Evolutionary conservation across 2,888 invertebrate species (phyloP).

Genomic region (Dione vanillae): DNA sequence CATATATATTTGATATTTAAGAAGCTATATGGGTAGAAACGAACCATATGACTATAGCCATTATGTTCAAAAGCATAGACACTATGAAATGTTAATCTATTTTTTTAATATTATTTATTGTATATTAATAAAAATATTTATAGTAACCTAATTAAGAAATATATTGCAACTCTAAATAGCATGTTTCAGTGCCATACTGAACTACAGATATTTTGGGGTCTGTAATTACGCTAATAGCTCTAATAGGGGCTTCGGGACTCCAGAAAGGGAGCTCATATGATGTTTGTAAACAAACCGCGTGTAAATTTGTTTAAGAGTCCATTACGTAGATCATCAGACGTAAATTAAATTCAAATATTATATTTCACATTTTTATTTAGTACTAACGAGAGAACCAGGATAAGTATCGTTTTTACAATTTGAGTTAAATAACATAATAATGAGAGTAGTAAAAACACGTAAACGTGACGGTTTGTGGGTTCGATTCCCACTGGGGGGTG

Average conservation of each 20-base stretch:
- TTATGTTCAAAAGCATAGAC: too few relatives aligned
- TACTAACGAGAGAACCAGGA: slow-evolving; percentile 5
- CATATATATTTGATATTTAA: too few relatives aligned
- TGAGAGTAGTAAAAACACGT: background rate
- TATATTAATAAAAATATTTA: background rate
- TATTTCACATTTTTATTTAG: slow-evolving; percentile 19
- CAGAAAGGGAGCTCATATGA: slow-evolving; percentile 29
- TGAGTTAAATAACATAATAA: slow-evolving; percentile 10
- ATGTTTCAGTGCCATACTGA: slow-evolving; percentile 59
- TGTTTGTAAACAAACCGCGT: slow-evolving; percentile 31
- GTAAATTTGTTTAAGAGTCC: slow-evolving; percentile 28
- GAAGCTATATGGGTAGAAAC: too few relatives aligned
- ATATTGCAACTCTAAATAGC: background rate
- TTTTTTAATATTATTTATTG: too few relatives aligned
- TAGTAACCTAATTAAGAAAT: background rate
- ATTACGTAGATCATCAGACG: slow-evolving; percentile 24
- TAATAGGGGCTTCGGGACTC: slow-evolving; percentile 61
- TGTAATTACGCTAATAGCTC: slow-evolving; percentile 70
- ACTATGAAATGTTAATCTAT: too few relatives aligned
- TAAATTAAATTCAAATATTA: slow-evolving; percentile 25
- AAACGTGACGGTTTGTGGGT: too few relatives aligned
- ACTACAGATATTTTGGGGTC: slow-evolving; percentile 58
- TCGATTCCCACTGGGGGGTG: too few relatives aligned
- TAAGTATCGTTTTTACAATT: background rate
- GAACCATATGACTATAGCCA: too few relatives aligned